Conservation (phyloP, 2,888 invertebrate species). For the Furcula furcula region DNA sequence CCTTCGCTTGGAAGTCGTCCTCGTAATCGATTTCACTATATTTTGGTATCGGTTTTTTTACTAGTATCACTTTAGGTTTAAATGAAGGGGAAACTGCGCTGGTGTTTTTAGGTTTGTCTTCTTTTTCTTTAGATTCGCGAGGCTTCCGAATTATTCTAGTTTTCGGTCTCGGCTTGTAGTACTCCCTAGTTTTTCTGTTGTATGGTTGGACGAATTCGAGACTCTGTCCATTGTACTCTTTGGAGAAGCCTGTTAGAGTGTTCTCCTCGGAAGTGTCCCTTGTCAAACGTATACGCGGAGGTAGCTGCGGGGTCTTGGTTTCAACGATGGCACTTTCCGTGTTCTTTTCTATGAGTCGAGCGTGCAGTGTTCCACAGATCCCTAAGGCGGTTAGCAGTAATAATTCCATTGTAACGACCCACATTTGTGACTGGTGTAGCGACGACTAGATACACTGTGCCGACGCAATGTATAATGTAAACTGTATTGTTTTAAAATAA, state of each 20-base stretch:
- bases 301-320: constrained; percentile 28
- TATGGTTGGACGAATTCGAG: constrained; percentile 28
- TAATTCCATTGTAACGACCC: constrained; percentile 42
- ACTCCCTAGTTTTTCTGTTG: constrained; percentile 26
- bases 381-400: constrained; percentile 30
- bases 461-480: constrained; percentile 51
- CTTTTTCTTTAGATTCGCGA: constrained; percentile 28
- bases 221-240: constrained; percentile 29
- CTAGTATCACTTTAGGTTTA: constrained; percentile 31
- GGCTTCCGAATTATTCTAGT: constrained; percentile 10
- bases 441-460: constrained; percentile 44
- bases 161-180: constrained; percentile 10
- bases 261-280: constrained; percentile 36
- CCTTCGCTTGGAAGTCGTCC: constrained; percentile 54
- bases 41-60: constrained; percentile 66
- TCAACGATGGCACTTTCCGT: constrained; percentile 34
- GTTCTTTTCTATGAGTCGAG: constrained; percentile 42
- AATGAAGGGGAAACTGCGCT: constrained; percentile 1
- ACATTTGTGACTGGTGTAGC: constrained; percentile 24
- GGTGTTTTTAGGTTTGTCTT: constrained; percentile 14
- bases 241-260: constrained; percentile 26
- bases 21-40: constrained; percentile 55
- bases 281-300: constrained; percentile 34
- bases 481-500: constrained; percentile 53
- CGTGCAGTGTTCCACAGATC: constrained; percentile 26